phyloP scores from a whole-genome alignment of 2,113 vertebrate genomes.

The Chaetops frenatus region DNA sequence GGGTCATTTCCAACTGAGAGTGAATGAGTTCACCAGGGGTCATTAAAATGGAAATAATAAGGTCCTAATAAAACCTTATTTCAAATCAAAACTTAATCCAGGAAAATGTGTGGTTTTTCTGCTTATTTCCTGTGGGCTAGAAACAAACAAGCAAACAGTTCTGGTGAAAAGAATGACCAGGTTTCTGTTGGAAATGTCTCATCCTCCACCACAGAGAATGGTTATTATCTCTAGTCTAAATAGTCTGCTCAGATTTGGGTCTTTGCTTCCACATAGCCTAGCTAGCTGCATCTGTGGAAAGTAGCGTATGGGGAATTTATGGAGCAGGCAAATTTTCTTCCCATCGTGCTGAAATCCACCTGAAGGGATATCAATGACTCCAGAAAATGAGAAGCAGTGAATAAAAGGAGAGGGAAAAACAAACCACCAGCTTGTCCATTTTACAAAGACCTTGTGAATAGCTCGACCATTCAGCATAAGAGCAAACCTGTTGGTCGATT shows the following conservation, averaged over 20 bases:
- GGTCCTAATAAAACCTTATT: background rate
- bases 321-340: background rate
- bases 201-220: background rate
- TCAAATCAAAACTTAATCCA: background rate
- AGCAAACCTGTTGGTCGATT: background rate
- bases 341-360: background rate
- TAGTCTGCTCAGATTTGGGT: background rate
- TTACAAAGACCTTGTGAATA: background rate
- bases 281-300: background rate
- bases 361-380: background rate
- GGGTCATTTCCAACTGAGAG: background rate
- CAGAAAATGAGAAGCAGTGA: background rate
- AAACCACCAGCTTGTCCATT: background rate
- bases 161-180: background rate
- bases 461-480: rapidly evolving
- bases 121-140: background rate
- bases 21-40: background rate
- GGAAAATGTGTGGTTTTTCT: background rate
- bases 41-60: background rate
- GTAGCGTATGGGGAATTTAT: rapidly evolving
- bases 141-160: slow-evolving; percentile 1
- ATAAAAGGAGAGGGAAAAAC: background rate
- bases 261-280: background rate
- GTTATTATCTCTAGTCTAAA: background rate
- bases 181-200: background rate